Evolutionary conservation across 2,113 vertebrate genomes (phyloP), one percentile per base, ranked within the genome.

Genomic region (Fulmarus glacialis): DNA sequence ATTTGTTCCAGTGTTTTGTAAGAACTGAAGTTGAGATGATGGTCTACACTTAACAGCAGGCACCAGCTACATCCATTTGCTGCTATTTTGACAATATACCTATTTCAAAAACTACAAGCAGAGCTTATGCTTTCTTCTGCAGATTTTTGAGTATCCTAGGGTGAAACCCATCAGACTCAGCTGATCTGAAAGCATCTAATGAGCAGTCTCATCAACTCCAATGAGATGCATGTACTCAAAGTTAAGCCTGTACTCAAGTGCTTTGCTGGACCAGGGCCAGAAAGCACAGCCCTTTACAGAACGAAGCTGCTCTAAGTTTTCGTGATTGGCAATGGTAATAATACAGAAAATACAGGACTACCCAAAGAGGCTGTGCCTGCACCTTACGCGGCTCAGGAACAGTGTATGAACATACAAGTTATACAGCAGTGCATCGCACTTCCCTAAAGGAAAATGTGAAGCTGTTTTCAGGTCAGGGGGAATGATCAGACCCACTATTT

Each of bases 161-260:
- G 85, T 94, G 92, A 97, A 89, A 55, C 75, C 82, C 88, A 92
- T 93, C 95, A 93, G 78, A 42, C 40, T 93, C 83, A 90, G 64
- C 26, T 91, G 92, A 94, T 96, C 78, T 94, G 89, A 96, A 95
- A 96, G 58, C 53, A 20, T 70, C 83, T 97, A 96, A 95, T 92
- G 68, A 93, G 87, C 50, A 83, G 64, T 89, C 87, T 91, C 78
- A 95, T 94, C 91, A 94, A 5, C 72, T 86, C 75, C 87, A 95
- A 80, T 87, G 90, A 96, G 89, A 92, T 90, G 91, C 78, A 40
- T 82, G 91, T 88, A 74, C 78, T 95, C 67, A 89, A 96, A 95
- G 84, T 94, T 88, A 96, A 96, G 74, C 78, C 50, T 88, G 66
- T 86, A 82, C 38, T 96, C 97, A 85, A 97, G 94, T 96, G 89